Evolutionary conservation across 2,797 vertebrate genomes (phyloP).

Genomic region (Clamator glandarius): DNA sequence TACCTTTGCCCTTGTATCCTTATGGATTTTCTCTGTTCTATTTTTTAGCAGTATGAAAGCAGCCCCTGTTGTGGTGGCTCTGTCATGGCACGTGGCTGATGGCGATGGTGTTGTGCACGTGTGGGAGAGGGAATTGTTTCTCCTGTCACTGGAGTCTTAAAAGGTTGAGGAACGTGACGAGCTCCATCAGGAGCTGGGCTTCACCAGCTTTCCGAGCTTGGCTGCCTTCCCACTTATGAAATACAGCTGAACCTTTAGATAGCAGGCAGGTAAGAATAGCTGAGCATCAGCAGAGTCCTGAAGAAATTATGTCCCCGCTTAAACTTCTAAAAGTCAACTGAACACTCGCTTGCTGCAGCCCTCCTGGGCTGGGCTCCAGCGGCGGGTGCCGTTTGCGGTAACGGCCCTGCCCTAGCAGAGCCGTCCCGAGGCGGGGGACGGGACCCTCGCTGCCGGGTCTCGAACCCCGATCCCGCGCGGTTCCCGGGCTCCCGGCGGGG

Average conservation of each 20-base stretch:
- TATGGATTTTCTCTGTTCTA: background rate
- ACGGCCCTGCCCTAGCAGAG: background rate
- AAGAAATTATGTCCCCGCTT: background rate
- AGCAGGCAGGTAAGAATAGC: conserved; percentile 14
- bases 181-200: background rate
- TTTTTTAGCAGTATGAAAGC: background rate
- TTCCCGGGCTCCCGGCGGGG: no score
- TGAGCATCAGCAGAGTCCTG: conserved; percentile 31
- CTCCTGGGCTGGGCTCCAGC: background rate
- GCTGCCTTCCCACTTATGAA: conserved; percentile 8
- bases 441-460: no score
- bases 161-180: background rate
- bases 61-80: background rate
- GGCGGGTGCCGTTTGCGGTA: rapidly evolving
- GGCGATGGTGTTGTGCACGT: background rate
- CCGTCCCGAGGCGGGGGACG: no score
- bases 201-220: background rate
- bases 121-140: background rate
- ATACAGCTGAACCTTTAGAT: conserved; percentile 4
- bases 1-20: background rate
- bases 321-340: background rate
- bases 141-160: background rate
- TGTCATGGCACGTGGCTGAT: background rate
- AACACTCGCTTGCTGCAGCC: background rate
- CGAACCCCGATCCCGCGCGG: no score